A percentile compares a stretch with the other conserved stretches of the same genome.
phyloP scores from a whole-genome alignment of 1,140 invertebrate genomes.

The Ganaspis sp. region DNA sequence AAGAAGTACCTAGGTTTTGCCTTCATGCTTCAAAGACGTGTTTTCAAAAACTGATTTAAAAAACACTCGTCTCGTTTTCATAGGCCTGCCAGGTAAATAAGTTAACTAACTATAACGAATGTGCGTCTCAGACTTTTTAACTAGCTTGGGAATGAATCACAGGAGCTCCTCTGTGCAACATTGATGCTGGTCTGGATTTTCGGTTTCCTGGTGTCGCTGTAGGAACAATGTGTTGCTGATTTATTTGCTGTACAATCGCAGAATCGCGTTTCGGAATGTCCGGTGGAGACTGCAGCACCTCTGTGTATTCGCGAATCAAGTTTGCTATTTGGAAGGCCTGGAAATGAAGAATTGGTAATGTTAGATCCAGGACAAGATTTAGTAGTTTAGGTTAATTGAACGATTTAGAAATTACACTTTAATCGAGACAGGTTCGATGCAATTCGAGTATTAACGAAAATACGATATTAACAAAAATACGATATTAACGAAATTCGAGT shows the following conservation, averaged over 20 bases:
- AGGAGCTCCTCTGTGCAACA: slow-evolving; percentile 77
- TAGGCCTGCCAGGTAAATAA: slow-evolving; percentile 19
- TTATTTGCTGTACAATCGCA: slow-evolving; percentile 64
- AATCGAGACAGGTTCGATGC: no score
- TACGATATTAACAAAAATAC: no score
- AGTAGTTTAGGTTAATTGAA: no score
- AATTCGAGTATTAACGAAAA: no score
- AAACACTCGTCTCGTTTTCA: not conserved
- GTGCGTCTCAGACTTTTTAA: slow-evolving; percentile 60
- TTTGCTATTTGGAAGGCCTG: slow-evolving; percentile 96
- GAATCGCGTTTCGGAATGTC: slow-evolving; percentile 71
- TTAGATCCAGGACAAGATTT: not conserved
- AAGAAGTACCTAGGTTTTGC: slow-evolving; percentile 67
- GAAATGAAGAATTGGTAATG: slow-evolving; percentile 44
- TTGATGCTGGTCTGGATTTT: slow-evolving; percentile 75
- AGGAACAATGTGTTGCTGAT: slow-evolving; percentile 59
- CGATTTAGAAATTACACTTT: no score
- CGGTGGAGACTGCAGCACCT: slow-evolving; percentile 80
- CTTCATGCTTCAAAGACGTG: slow-evolving; percentile 43
- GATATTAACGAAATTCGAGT: no score
- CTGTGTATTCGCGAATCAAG: slow-evolving; percentile 93
- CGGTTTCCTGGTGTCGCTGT: slow-evolving; percentile 59
- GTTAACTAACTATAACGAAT: slow-evolving; percentile 34
- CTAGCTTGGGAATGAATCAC: slow-evolving; percentile 77
- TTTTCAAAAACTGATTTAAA: slow-evolving; percentile 5